phyloP scores from a whole-genome alignment of 2,113 vertebrate genomes.

The Eulacestoma nigropectus region DNA sequence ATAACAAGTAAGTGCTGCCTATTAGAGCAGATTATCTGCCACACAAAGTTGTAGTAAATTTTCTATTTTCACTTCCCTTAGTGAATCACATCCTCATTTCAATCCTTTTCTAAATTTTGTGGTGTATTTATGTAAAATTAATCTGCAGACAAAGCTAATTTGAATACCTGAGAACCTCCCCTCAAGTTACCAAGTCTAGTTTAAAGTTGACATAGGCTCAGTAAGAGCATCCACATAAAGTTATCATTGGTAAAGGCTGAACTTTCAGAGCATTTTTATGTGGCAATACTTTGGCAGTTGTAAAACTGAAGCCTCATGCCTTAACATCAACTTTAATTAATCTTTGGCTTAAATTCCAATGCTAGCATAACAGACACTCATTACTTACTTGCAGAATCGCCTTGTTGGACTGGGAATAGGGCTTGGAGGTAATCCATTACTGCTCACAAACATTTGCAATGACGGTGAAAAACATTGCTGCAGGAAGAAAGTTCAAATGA shows the following conservation, averaged over 20 bases:
- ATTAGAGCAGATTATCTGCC: background rate
- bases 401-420: slow-evolving; percentile 87
- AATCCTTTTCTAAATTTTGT: background rate
- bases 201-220: background rate
- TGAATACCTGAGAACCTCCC: background rate
- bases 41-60: fast-evolving
- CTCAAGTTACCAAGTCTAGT: background rate
- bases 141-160: background rate
- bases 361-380: background rate
- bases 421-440: slow-evolving; percentile 89
- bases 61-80: background rate
- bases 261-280: background rate
- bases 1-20: background rate
- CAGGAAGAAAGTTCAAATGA: background rate
- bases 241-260: background rate
- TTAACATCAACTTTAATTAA: background rate
- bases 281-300: background rate
- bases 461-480: slow-evolving; percentile 95
- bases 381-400: slow-evolving; percentile 80
- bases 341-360: background rate
- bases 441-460: slow-evolving; percentile 93
- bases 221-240: background rate
- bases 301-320: background rate
- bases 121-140: background rate
- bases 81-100: background rate